These are phyloP conservation scores for Mobula birostris DNA, from an alignment of 2,113 vertebrate genomes.

Conservation along the genomic window DNA sequence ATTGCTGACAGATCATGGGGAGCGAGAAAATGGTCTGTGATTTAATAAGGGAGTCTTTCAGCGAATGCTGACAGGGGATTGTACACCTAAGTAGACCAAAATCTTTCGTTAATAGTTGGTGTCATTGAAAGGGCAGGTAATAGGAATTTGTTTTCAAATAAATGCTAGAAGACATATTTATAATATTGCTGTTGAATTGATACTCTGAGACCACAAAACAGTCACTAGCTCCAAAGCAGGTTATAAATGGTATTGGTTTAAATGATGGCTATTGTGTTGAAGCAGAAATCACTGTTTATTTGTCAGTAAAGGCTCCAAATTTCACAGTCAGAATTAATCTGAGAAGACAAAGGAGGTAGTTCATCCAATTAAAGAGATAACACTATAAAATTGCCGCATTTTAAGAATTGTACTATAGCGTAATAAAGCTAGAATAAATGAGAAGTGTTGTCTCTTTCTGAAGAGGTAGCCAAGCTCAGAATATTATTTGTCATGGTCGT, in stretches of 20 bases:
- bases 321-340: slow-evolving; percentile 2
- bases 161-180: not conserved
- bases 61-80: slow-evolving; percentile 51
- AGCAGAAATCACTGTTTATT: not conserved
- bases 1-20: slow-evolving; percentile 81
- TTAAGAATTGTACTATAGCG: not conserved
- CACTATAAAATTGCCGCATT: not conserved
- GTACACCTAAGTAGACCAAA: not conserved
- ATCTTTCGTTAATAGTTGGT: not conserved
- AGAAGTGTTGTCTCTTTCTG: not conserved
- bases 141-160: slow-evolving; percentile 25
- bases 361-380: slow-evolving; percentile 13
- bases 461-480: not conserved
- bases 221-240: not conserved
- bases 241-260: not conserved
- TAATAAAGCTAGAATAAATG: slow-evolving; percentile 3
- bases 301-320: not conserved
- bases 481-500: not conserved
- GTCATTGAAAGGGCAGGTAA: slow-evolving; percentile 12
- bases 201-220: slow-evolving; percentile 7
- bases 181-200: not conserved
- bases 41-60: slow-evolving; percentile 57
- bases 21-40: slow-evolving; percentile 58
- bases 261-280: slow-evolving; percentile 5
- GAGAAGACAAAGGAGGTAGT: slow-evolving; percentile 1